These are phyloP conservation scores for Acleris sparsana DNA, from an alignment of 2,888 invertebrate genomes.

Conservation along the genomic window DNA sequence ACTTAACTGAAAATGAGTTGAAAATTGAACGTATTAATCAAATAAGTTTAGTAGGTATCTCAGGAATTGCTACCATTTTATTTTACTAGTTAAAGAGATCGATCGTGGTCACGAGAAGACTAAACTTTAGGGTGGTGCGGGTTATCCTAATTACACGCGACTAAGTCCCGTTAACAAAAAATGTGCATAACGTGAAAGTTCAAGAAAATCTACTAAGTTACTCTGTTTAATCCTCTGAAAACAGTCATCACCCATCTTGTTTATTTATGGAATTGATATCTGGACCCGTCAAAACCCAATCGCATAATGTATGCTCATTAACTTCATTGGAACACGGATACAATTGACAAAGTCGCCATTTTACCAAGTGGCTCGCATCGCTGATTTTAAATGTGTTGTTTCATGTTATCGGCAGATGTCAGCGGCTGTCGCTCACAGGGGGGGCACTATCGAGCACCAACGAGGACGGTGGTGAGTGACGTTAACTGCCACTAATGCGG, in stretches of 20 bases:
- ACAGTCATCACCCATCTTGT: too few species aligned
- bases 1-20: not conserved
- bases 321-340: slow-evolving; percentile 58
- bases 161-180: too few species aligned
- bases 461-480: slow-evolving; percentile 43
- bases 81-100: too few species aligned
- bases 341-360: slow-evolving; percentile 68
- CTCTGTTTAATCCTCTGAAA: too few species aligned
- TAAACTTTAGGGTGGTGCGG: too few species aligned
- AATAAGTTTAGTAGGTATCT: too few species aligned
- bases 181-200: too few species aligned
- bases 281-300: slow-evolving; percentile 41
- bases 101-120: too few species aligned
- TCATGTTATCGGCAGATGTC: slow-evolving; percentile 61
- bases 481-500: slow-evolving; percentile 49
- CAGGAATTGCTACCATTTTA: too few species aligned
- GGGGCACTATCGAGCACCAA: slow-evolving; percentile 19
- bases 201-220: too few species aligned
- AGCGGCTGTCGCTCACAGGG: slow-evolving; percentile 53
- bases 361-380: slow-evolving; percentile 57
- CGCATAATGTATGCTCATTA: slow-evolving; percentile 67
- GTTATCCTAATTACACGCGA: too few species aligned
- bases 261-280: not conserved
- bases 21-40: not conserved
- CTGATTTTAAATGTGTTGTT: slow-evolving; percentile 68